Evolutionary conservation across 2,888 invertebrate species (phyloP).

Genomic region (Myopa tessellatipennis): DNA sequence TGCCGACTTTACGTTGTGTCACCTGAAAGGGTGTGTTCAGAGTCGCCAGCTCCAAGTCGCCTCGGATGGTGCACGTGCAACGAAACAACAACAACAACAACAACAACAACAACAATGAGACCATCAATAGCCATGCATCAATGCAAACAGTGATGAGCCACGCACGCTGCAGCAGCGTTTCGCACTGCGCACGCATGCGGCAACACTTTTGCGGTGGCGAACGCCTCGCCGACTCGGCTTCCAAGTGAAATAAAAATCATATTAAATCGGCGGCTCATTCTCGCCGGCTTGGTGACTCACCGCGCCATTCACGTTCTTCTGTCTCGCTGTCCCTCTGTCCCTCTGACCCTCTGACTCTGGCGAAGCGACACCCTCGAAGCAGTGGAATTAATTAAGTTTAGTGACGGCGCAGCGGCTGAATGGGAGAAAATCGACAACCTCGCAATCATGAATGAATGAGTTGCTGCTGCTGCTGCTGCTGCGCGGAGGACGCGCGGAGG

Average conservation of each 20-base stretch:
- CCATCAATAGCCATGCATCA: neutral
- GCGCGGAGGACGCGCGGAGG: slow-evolving; percentile 16
- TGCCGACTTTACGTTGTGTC: neutral
- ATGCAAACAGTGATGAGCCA: slow-evolving; percentile 6
- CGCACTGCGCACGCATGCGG: slow-evolving; percentile 42
- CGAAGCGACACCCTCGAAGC: neutral
- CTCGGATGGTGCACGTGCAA: neutral
- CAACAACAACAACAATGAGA: neutral
- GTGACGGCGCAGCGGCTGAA: neutral
- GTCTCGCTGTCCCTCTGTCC: no score
- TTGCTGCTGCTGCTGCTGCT: neutral
- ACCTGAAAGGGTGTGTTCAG: slow-evolving; percentile 14
- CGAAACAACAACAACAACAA: neutral
- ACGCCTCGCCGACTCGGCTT: slow-evolving; percentile 22
- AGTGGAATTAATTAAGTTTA: slow-evolving; percentile 5
- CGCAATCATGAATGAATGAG: slow-evolving; percentile 31
- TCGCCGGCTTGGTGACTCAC: slow-evolving; percentile 22
- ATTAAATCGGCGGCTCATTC: neutral
- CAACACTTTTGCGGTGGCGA: slow-evolving; percentile 46
- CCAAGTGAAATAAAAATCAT: slow-evolving; percentile 19
- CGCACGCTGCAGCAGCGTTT: slow-evolving; percentile 21
- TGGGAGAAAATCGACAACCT: slow-evolving; percentile 11
- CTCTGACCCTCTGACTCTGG: no score
- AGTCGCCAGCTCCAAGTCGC: neutral
- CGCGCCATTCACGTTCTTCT: neutral